Evolutionary conservation across 2,797 vertebrate genomes (phyloP).

Genomic region (Spheniscus humboldti): DNA sequence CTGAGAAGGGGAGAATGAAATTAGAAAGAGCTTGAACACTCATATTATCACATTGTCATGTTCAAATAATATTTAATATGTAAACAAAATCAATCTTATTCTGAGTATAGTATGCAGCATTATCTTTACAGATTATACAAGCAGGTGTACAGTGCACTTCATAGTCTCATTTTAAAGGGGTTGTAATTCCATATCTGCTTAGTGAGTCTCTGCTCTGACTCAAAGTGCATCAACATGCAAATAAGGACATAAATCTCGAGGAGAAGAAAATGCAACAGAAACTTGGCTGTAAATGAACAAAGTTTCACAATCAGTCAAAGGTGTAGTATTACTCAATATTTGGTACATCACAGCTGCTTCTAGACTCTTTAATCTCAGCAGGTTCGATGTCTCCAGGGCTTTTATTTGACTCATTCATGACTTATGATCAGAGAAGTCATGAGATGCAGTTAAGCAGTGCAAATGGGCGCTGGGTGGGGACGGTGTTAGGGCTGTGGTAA

Average conservation of each 20-base stretch:
- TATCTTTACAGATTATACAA: neutral
- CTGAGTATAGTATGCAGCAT: neutral
- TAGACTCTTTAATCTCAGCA: neutral
- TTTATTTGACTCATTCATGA: neutral
- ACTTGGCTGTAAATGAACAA: neutral
- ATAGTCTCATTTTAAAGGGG: neutral
- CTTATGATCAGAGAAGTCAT: neutral
- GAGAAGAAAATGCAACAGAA: neutral
- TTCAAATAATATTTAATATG: neutral
- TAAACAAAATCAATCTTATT: neutral
- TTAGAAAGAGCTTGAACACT: neutral
- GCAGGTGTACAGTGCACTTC: neutral
- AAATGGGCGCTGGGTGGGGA: neutral
- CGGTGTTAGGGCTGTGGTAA: neutral
- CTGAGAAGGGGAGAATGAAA: neutral
- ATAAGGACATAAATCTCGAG: neutral
- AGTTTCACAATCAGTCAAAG: neutral
- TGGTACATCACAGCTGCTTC: neutral
- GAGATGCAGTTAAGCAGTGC: neutral
- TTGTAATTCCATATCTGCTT: slow-evolving; percentile 23
- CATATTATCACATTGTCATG: neutral
- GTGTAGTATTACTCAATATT: neutral
- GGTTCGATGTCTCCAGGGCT: neutral
- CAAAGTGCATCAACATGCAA: slow-evolving; percentile 7
- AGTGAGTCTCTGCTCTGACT: neutral